Evolutionary conservation across 2,888 invertebrate species (phyloP).

Genomic region (Rhagonycha lutea): DNA sequence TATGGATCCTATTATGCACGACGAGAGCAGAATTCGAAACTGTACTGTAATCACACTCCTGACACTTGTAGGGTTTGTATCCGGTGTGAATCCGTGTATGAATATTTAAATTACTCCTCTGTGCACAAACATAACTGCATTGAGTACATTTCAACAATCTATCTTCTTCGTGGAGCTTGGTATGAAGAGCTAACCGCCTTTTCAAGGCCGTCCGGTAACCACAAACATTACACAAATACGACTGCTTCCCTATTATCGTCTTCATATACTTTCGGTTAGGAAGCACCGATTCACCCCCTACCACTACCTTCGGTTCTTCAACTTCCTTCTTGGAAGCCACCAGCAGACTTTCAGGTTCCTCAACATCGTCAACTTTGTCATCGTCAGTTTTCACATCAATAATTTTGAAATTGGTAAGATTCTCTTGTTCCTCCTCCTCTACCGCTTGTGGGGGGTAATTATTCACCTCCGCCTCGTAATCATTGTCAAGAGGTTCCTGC

Average conservation of each 20-base stretch:
- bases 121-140: slow-evolving; percentile 21
- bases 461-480: neutral
- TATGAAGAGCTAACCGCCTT: slow-evolving; percentile 13
- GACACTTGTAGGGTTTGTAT: slow-evolving; percentile 19
- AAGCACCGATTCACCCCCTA: neutral
- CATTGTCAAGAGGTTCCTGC: neutral
- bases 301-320: neutral
- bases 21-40: slow-evolving; percentile 17
- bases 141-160: slow-evolving; percentile 15
- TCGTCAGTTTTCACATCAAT: slow-evolving; percentile 6
- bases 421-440: neutral
- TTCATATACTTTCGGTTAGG: neutral
- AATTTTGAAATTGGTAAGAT: neutral
- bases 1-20: slow-evolving; percentile 17
- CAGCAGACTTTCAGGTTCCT: neutral
- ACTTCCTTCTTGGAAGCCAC: neutral
- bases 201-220: slow-evolving; percentile 17
- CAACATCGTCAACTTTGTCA: neutral
- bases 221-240: slow-evolving; percentile 14
- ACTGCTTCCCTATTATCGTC: slow-evolving; percentile 8
- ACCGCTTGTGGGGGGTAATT: neutral
- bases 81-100: slow-evolving; percentile 21
- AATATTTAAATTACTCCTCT: slow-evolving; percentile 16
- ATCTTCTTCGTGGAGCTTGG: slow-evolving; percentile 19
- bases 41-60: slow-evolving; percentile 14